Percentiles rank a stretch among this genome's conserved stretches.
phyloP scores from a whole-genome alignment of 2,888 invertebrate species.

The Spatulosminthurus flaviceps region DNA sequence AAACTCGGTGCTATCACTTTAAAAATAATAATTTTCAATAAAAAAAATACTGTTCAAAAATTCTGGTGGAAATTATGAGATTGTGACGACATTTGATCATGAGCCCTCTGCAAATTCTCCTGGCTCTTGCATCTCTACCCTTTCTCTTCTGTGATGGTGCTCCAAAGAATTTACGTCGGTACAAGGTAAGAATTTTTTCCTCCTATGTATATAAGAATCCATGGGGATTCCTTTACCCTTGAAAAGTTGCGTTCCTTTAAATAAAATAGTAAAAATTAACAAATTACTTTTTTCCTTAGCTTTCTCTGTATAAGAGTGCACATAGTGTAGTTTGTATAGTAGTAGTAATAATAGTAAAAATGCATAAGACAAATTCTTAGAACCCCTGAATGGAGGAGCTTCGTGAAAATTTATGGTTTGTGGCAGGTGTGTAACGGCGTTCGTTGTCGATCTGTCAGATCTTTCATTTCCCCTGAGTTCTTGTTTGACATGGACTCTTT shows the following conservation, averaged over 20 bases:
- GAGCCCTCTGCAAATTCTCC: constrained; percentile 37
- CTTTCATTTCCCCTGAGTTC: constrained; percentile 56
- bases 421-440: constrained; percentile 59
- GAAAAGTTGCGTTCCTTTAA: no score
- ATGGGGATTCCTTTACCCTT: no score
- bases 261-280: no score
- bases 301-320: no score
- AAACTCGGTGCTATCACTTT: no score
- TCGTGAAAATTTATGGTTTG: background rate
- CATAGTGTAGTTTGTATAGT: no score
- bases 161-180: constrained; percentile 57
- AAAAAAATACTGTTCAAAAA: background rate
- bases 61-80: background rate
- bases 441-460: constrained; percentile 58
- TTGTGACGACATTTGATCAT: constrained; percentile 10
- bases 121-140: constrained; percentile 45
- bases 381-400: background rate
- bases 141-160: constrained; percentile 51
- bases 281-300: no score
- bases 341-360: no score
- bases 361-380: no score
- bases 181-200: constrained; percentile 59
- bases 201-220: no score
- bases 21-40: no score
- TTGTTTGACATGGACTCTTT: constrained; percentile 63